These are phyloP conservation scores for Crotalus helleri DNA, from an alignment of 2,113 vertebrate species.

Conservation along the genomic window DNA sequence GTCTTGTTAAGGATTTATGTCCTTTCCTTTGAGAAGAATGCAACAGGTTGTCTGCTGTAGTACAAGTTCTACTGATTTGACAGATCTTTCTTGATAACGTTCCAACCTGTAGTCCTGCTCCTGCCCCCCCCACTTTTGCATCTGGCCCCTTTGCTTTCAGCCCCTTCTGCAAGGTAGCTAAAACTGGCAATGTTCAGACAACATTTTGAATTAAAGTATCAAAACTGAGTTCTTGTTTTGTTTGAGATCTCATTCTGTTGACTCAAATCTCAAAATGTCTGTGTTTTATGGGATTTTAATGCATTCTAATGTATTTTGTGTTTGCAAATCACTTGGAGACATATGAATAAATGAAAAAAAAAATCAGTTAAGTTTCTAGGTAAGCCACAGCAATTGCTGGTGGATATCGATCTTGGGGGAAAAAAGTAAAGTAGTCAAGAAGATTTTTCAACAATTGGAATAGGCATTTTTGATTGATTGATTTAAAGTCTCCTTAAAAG, in stretches of 20 bases:
- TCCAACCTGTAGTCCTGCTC: neutral
- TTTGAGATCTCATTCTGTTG: neutral
- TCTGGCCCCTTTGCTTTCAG: neutral
- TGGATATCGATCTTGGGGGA: neutral
- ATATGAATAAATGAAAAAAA: neutral
- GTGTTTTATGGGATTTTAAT: neutral
- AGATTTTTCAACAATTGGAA: neutral
- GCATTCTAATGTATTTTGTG: neutral
- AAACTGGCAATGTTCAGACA: neutral
- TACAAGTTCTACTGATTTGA: neutral
- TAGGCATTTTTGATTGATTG: neutral
- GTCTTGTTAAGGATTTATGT: neutral
- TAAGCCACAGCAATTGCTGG: neutral
- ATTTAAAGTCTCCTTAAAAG: neutral
- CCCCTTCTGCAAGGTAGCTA: neutral
- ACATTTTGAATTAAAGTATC: neutral
- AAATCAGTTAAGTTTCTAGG: neutral
- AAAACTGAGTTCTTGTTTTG: neutral
- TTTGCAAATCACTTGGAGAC: neutral
- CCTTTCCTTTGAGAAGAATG: neutral
- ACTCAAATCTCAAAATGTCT: neutral
- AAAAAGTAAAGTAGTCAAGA: neutral
- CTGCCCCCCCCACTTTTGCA: neutral
- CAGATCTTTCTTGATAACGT: neutral
- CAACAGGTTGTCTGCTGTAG: neutral